A percentile compares a stretch with the other conserved stretches of the same genome.
phyloP scores from a whole-genome alignment of 2,888 invertebrate genomes.

The Trypoxylon attenuatum region DNA sequence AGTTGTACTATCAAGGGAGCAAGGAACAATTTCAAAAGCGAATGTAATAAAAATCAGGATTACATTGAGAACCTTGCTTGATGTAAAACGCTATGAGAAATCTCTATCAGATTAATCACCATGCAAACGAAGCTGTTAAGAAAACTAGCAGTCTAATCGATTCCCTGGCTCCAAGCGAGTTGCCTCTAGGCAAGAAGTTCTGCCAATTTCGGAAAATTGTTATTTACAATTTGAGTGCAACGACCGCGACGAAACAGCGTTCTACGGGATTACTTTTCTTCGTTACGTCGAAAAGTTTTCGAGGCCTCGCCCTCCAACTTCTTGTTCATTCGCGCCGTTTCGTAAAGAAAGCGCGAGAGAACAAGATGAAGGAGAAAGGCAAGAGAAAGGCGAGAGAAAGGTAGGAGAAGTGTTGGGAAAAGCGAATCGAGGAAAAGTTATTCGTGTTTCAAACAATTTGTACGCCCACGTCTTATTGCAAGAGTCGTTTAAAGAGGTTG shows the following conservation, averaged over 20 bases:
- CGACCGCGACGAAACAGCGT: constrained; percentile 8
- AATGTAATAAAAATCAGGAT: too few relatives aligned
- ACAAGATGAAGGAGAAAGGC: background rate
- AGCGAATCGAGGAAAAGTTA: constrained; percentile 48
- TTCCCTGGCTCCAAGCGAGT: constrained; percentile 13
- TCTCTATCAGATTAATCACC: too few relatives aligned
- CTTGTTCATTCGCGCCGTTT: constrained; percentile 11
- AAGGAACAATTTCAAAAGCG: too few relatives aligned
- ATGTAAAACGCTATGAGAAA: too few relatives aligned
- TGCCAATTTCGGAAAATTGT: constrained; percentile 32
- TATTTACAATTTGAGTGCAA: constrained; percentile 36
- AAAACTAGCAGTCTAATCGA: constrained; percentile 26
- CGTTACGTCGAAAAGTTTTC: constrained; percentile 33
- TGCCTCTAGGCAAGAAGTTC: constrained; percentile 10
- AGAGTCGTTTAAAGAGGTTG: constrained; percentile 34
- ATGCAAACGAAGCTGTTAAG: too few relatives aligned
- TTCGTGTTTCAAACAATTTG: constrained; percentile 36
- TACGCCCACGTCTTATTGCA: constrained; percentile 30
- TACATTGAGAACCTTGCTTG: too few relatives aligned
- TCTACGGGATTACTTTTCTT: constrained; percentile 35
- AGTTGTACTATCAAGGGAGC: too few relatives aligned
- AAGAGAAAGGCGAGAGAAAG: constrained; percentile 12
- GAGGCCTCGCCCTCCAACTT: background rate
- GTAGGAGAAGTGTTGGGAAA: constrained; percentile 33
- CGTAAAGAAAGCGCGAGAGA: background rate